These are phyloP conservation scores for Heterodera carotae DNA, from an alignment of 1,140 invertebrate genomes.

Conservation along the genomic window DNA sequence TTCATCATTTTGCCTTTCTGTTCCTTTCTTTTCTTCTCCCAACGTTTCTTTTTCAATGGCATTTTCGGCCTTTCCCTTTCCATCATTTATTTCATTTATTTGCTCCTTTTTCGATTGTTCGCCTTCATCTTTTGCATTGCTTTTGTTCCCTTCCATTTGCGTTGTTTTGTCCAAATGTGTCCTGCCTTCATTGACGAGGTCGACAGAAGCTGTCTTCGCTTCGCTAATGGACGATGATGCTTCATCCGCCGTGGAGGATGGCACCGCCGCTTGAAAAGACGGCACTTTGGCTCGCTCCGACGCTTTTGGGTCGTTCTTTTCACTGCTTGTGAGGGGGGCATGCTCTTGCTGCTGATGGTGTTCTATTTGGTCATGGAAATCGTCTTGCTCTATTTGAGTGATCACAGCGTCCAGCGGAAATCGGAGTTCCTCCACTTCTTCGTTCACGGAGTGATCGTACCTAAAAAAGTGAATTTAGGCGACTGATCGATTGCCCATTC, in stretches of 20 bases:
- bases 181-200: not conserved
- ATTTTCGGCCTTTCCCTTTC: not conserved
- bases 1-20: not conserved
- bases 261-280: not conserved
- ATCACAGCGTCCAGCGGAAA: conserved; percentile 11
- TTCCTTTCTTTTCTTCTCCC: not conserved
- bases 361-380: conserved; percentile 4
- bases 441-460: not conserved
- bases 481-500: not conserved
- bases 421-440: not conserved
- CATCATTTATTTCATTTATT: not conserved
- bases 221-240: not conserved
- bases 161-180: not conserved
- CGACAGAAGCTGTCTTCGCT: not conserved
- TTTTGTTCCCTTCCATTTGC: not conserved
- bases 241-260: not conserved
- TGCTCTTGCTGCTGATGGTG: not conserved
- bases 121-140: not conserved
- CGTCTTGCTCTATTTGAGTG: conserved; percentile 3
- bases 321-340: not conserved
- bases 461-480: not conserved
- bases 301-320: not conserved
- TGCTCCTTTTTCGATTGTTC: not conserved
- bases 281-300: not conserved
- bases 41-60: not conserved